A percentile compares a stretch with the other conserved stretches of the same genome.
phyloP scores from a whole-genome alignment of 2,888 invertebrate genomes.

The Eupithecia centaureata region DNA sequence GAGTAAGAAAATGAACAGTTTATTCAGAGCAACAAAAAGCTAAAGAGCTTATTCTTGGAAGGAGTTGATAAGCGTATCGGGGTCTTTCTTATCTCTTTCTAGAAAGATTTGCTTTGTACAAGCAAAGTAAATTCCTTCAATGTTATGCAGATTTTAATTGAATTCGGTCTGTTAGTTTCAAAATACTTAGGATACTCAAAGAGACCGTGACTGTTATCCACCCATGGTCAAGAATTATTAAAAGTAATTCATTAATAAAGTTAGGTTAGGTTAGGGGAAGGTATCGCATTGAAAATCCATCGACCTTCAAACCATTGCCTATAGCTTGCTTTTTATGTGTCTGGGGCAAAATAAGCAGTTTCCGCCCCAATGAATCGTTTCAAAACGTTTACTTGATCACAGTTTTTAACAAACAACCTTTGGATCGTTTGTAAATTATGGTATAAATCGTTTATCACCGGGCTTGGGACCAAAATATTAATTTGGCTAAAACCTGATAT shows the following conservation, averaged over 20 bases:
- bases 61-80: neutral
- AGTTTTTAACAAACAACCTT: constrained; percentile 61
- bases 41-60: constrained; percentile 5
- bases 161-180: no score
- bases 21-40: constrained; percentile 27
- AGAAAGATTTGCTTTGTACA: neutral
- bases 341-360: constrained; percentile 57
- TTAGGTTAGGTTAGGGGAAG: neutral
- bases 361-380: constrained; percentile 62
- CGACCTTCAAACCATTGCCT: neutral
- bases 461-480: constrained; percentile 34
- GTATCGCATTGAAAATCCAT: neutral
- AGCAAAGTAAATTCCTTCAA: neutral
- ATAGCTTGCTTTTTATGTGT: constrained; percentile 38
- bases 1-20: constrained; percentile 59
- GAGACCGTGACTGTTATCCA: no score
- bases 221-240: no score
- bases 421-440: constrained; percentile 59
- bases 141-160: neutral
- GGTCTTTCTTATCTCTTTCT: neutral
- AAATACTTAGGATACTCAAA: no score
- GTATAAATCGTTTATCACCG: constrained; percentile 52
- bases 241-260: no score
- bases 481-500: constrained; percentile 23
- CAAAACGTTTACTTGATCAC: constrained; percentile 65